These are phyloP conservation scores for Tiliacea citrago DNA, from an alignment of 2,888 invertebrate genomes.

Conservation along the genomic window DNA sequence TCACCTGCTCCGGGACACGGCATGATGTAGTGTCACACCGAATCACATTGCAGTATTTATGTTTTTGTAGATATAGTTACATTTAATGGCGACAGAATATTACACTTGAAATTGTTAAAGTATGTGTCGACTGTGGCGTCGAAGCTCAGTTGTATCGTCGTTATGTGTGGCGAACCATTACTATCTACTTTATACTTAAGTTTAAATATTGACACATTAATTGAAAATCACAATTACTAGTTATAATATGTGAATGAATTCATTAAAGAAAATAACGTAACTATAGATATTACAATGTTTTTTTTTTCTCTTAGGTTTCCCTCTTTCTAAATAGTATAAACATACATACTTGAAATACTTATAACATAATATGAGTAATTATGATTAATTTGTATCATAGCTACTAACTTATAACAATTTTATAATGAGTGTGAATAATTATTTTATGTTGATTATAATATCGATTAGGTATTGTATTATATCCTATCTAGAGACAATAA, in stretches of 20 bases:
- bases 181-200: conserved; percentile 82
- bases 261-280: conserved; percentile 74
- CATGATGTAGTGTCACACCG: conserved; percentile 53
- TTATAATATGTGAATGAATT: conserved; percentile 71
- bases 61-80: conserved; percentile 79
- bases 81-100: conserved; percentile 87
- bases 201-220: conserved; percentile 86
- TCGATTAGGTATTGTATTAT: conserved; percentile 53
- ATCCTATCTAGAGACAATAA: conserved; percentile 73
- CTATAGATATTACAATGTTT: conserved; percentile 71
- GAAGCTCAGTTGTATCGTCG: conserved; percentile 82
- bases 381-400: conserved; percentile 81
- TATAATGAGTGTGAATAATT: conserved; percentile 68
- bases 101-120: conserved; percentile 85
- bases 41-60: conserved; percentile 68
- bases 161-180: conserved; percentile 83
- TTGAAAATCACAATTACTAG: conserved; percentile 82
- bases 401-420: conserved; percentile 76
- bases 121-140: conserved; percentile 77
- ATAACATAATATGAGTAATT: conserved; percentile 76
- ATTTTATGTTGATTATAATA: conserved; percentile 60
- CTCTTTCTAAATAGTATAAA: conserved; percentile 79
- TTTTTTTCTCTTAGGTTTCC: conserved; percentile 69
- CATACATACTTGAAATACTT: conserved; percentile 80
- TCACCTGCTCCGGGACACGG: conserved; percentile 54